Evolutionary conservation across 2,797 vertebrate species (phyloP).

Genomic region (Pteronotus mesoamericanus): DNA sequence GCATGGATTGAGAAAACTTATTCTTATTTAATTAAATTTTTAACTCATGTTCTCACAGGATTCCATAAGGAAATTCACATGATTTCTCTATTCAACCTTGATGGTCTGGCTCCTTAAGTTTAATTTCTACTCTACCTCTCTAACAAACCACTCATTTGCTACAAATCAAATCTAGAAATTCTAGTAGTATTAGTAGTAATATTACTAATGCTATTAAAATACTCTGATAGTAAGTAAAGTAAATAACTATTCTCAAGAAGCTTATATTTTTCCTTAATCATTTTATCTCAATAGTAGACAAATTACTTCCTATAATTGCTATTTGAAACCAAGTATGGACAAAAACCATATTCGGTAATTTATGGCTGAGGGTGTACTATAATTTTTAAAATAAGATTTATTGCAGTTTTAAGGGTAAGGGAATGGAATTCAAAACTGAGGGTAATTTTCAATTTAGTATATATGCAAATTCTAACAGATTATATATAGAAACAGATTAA

Average conservation of each 20-base stretch:
- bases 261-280: not conserved
- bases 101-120: not conserved
- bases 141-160: not conserved
- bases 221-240: not conserved
- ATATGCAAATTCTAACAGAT: not conserved
- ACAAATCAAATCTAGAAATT: not conserved
- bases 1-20: not conserved
- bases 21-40: not conserved
- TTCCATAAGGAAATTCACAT: not conserved
- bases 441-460: not conserved
- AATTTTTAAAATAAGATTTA: not conserved
- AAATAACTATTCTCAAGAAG: not conserved
- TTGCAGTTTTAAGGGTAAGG: not conserved
- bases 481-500: not conserved
- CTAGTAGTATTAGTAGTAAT: not conserved
- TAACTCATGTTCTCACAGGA: not conserved
- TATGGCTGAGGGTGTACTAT: not conserved
- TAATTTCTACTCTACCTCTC: not conserved
- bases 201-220: not conserved
- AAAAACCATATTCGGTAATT: not conserved
- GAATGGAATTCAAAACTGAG: not conserved
- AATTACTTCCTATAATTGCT: not conserved
- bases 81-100: not conserved
- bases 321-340: not conserved
- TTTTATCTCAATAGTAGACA: not conserved